Base-by-base conservation (phyloP, 2,113 vertebrate species). In the Oryzias melastigma region DNA sequence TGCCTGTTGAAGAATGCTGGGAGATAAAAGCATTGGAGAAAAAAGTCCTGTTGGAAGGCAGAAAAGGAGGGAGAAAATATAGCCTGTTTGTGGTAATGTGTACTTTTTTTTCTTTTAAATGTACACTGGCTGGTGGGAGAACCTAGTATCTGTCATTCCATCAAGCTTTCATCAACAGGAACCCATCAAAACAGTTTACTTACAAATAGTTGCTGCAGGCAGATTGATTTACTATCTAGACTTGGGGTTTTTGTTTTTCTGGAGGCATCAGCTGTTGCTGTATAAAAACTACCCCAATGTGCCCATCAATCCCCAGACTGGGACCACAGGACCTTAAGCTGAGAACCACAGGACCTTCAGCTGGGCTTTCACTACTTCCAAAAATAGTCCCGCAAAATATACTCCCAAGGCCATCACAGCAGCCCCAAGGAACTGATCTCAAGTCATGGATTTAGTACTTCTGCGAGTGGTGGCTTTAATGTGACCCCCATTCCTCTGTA, bases 381-480 rank as follows among this genome's bases (percentile, higher is more conserved):
- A 75, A 91, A 91, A 91, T 91, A 91, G 80, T 60, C 58, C 50
- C 58, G 43, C 63, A 68, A 75, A 81, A 81, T 68, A 72, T 54
- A 55, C 35, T 74, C 62, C 79, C 59, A 68, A 75, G 78, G 82
- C 65, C 78, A 65, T 73, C 75, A 57, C 68, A 19, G 76, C 49
- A 51, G 68, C 73, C 80, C 82, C 45, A 68, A 82, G 75, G 69
- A 88, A 83, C 82, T 55, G n/a, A 19, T 68, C 66, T 82, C 43
- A 58, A 89, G 56, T 68, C 51, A 80, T 73, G 85, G 65, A 35
- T 67, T 74, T 71, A 58, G 62, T 58, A 53, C 62, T 73, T 58
- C 4, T 68, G 45, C 43, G 58, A 72, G 58, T 13, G 20, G 41
- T 42, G 65, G 64, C 44, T 75, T 65, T 46, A 24, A 22, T 65